Percentiles rank a stretch among this genome's conserved stretches.
Conservation (phyloP, 2,113 vertebrate species). For the Crypturellus undulatus region DNA sequence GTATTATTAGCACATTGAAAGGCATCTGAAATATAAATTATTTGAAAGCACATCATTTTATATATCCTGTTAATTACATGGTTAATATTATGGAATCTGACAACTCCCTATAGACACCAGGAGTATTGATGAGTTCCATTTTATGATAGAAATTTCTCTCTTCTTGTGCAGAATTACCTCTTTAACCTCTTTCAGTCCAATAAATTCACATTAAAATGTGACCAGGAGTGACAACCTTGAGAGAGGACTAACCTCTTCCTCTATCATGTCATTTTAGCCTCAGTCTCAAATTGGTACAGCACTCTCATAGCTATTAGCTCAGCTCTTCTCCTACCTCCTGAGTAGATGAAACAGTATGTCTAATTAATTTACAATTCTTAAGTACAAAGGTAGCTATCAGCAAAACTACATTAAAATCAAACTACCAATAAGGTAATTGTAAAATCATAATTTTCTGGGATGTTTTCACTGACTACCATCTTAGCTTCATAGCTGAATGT, state of each 20-base stretch:
- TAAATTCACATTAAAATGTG: slow-evolving; percentile 70
- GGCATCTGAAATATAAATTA: slow-evolving; percentile 53
- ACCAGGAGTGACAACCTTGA: slow-evolving; percentile 41
- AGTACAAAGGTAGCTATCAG: slow-evolving; percentile 51
- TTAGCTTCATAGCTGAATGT: not conserved
- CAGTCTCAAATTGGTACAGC: slow-evolving; percentile 41
- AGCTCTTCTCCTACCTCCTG: slow-evolving; percentile 38
- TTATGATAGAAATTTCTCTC: slow-evolving; percentile 38
- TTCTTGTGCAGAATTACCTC: slow-evolving; percentile 46
- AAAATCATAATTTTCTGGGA: slow-evolving; percentile 13
- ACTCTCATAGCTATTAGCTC: slow-evolving; percentile 48
- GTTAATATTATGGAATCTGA: slow-evolving; percentile 50
- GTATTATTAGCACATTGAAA: slow-evolving; percentile 25
- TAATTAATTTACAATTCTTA: slow-evolving; percentile 68
- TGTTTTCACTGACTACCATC: slow-evolving; percentile 35
- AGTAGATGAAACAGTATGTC: slow-evolving; percentile 39
- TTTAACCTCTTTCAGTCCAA: slow-evolving; percentile 51
- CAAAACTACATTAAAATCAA: slow-evolving; percentile 54
- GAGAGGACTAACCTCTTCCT: slow-evolving; percentile 66
- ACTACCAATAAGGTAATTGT: slow-evolving; percentile 28
- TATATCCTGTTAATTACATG: slow-evolving; percentile 57
- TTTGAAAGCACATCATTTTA: slow-evolving; percentile 50
- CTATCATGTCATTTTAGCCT: slow-evolving; percentile 63
- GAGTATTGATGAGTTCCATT: slow-evolving; percentile 43
- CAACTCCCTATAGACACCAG: slow-evolving; percentile 34